These are phyloP conservation scores for Drosophila paranaensis DNA, from an alignment of 2,888 invertebrate species.

Conservation along the genomic window DNA sequence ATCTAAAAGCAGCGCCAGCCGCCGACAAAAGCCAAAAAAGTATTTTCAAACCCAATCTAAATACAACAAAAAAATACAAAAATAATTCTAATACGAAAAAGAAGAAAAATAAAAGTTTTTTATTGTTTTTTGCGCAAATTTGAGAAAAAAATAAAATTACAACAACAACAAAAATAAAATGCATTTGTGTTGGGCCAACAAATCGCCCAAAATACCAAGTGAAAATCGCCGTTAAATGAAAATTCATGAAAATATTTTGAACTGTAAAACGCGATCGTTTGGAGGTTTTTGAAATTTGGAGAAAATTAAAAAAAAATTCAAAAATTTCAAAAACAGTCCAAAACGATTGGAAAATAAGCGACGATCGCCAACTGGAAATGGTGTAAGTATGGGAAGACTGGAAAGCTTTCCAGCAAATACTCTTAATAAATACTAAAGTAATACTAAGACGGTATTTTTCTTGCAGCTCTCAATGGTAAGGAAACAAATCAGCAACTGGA, in stretches of 20 bases:
- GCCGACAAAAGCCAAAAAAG: constrained; percentile 45
- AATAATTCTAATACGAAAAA: constrained; percentile 39
- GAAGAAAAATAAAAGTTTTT: constrained; percentile 46
- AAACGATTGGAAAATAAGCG: constrained; percentile 52
- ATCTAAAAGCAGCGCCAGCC: constrained; percentile 34
- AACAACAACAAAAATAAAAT: constrained; percentile 22
- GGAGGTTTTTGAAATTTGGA: constrained; percentile 59
- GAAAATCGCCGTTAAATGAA: constrained; percentile 25
- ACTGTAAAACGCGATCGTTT: constrained; percentile 35
- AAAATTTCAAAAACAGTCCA: constrained; percentile 68
- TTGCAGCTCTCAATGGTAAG: constrained; percentile 66
- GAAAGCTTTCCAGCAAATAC: background rate
- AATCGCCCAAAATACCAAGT: constrained; percentile 42
- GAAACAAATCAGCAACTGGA: constrained; percentile 52
- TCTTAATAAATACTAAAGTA: background rate
- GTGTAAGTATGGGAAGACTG: constrained; percentile 59
- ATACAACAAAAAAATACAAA: constrained; percentile 36
- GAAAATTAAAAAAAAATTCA: constrained; percentile 30
- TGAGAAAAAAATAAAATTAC: constrained; percentile 1
- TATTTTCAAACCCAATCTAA: constrained; percentile 57
- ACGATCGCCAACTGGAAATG: constrained; percentile 60
- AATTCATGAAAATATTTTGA: constrained; percentile 28
- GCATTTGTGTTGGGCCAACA: constrained; percentile 60
- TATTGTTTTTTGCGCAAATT: constrained; percentile 56
- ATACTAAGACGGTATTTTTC: background rate